phyloP scores from a whole-genome alignment of 2,113 vertebrate species.

The Equus quagga region DNA sequence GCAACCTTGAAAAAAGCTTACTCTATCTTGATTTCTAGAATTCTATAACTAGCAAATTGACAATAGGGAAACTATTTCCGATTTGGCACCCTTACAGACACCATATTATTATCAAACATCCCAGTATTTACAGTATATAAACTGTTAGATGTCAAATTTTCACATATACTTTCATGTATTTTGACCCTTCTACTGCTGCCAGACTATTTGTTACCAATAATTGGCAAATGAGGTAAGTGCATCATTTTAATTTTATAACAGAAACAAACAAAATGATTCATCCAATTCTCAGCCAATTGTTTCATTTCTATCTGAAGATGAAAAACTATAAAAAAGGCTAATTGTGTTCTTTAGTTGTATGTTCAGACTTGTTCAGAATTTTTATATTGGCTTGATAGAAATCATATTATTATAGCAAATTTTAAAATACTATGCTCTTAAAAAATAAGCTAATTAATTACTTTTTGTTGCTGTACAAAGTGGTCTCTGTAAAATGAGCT shows the following conservation, averaged over 20 bases:
- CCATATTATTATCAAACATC: background rate
- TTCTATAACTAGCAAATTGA: background rate
- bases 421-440: background rate
- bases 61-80: background rate
- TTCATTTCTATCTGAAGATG: background rate
- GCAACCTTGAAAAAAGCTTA: background rate
- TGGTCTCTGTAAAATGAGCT: background rate
- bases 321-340: background rate
- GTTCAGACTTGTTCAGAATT: background rate
- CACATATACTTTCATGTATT: background rate
- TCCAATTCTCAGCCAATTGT: background rate
- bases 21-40: background rate
- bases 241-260: conserved; percentile 7
- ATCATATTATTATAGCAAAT: background rate
- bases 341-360: background rate
- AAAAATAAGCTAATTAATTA: background rate
- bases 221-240: background rate
- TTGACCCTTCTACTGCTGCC: background rate
- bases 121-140: background rate
- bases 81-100: background rate
- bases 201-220: background rate
- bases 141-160: background rate
- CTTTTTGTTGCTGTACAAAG: background rate
- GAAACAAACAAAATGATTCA: background rate
- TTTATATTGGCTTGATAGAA: background rate